phyloP scores from a whole-genome alignment of 2,113 vertebrate species.

The Pavo muticus region DNA sequence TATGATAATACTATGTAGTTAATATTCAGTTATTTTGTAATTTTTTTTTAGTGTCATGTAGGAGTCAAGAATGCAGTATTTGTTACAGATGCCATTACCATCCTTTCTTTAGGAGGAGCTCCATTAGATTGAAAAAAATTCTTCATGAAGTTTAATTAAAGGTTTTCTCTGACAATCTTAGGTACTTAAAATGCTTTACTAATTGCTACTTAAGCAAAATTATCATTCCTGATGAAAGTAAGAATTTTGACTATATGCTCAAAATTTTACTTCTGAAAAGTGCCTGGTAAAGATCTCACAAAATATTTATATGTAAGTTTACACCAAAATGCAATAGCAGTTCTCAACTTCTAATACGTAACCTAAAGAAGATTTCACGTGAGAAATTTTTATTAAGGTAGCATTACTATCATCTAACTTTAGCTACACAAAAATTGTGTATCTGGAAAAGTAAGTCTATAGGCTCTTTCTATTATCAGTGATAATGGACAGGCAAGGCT shows the following conservation, averaged over 20 bases:
- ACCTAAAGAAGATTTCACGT: not conserved
- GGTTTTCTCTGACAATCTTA: not conserved
- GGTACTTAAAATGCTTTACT: not conserved
- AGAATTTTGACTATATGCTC: not conserved
- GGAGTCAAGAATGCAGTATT: not conserved
- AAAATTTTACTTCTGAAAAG: not conserved
- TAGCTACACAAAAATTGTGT: not conserved
- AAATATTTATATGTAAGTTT: not conserved
- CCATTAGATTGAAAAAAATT: not conserved
- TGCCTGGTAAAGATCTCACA: not conserved
- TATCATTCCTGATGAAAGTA: not conserved
- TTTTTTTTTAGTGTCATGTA: not conserved
- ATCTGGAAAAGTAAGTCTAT: not conserved
- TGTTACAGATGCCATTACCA: not conserved
- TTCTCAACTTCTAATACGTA: not conserved
- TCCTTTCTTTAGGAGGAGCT: not conserved
- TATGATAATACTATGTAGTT: not conserved
- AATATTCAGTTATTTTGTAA: not conserved
- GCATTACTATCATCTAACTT: not conserved
- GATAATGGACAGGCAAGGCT: not conserved
- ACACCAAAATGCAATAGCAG: not conserved
- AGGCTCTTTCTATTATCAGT: not conserved
- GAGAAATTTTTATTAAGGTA: not conserved
- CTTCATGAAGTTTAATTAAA: not conserved
- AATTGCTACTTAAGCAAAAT: conserved; percentile 25